Evolutionary conservation across 2,797 vertebrate species (phyloP), one percentile per base, ranked within the genome.

Genomic region (Sebastes glaucus): DNA sequence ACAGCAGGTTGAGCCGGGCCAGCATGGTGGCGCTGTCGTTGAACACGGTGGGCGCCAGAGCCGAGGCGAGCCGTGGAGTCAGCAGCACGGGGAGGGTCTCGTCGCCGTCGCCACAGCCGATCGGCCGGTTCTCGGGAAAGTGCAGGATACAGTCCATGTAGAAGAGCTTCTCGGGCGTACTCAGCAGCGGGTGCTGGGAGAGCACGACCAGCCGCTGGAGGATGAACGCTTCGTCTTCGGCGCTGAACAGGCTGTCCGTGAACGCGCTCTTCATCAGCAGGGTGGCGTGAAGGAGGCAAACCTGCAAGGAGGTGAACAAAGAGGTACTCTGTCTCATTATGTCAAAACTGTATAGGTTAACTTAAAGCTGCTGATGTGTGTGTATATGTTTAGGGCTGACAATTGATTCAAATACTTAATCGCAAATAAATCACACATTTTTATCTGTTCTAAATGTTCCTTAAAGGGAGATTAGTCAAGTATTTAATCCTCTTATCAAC

Each of bases 111-210:
- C 94, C 83, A 0, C 94, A 92, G 61, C 95, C 91, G 73, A 98
- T 95, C 0, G 97, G 97, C 6, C 96, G 95, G 90, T 98, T 98
- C 91, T 98, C 97, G 0, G 97, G 97, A 64, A 98, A 98, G 92
- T 95, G 95, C 81, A 97, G 88, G 59, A 98, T 93, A 52, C 96
- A 98, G 87, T 97, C 95, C 75, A 96, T 88, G 90, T 97, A 97
- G 92, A 98, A 97, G 14, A 98, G 97, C 71, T 96, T 97, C 62
- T 96, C 89, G 0, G 96, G 87, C 0, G 77, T 71, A 4, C 82
- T 88, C 49, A 97, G 82, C 30, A 97, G 90, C 0, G 97, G 97
- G 89, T 98, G 97, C 87, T 97, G 97, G 8, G 97, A 96, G 9
- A 97, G 95, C 27, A 95, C 74, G 0, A 97, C 94, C 5, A 98